These are phyloP conservation scores for Formicarius rufipectus DNA, from an alignment of 2,113 vertebrate species.

Conservation along the genomic window DNA sequence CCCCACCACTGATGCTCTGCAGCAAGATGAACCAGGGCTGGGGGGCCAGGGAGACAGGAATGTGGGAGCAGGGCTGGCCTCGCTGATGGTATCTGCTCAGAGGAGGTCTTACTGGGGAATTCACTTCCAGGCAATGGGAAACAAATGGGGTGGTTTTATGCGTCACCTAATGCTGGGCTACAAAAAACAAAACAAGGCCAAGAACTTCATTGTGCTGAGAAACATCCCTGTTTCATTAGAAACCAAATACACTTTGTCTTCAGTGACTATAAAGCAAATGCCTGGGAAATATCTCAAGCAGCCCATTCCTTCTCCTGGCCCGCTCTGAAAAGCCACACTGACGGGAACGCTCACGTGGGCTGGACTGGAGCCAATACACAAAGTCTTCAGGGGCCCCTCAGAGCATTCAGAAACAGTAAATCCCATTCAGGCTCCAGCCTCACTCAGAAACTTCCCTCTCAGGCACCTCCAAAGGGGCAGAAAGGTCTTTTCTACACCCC, in stretches of 20 bases:
- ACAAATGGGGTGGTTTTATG: conserved; percentile 17
- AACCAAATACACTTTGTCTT: conserved; percentile 26
- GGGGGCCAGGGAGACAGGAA: neutral
- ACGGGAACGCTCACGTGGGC: neutral
- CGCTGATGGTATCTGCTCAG: neutral
- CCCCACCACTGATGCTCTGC: neutral
- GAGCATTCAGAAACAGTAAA: neutral
- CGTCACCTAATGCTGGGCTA: neutral
- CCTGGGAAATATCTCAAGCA: conserved; percentile 44
- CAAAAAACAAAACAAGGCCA: conserved; percentile 33
- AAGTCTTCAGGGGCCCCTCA: neutral
- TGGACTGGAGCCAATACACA: neutral
- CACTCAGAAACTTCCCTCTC: neutral
- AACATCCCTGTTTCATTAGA: conserved; percentile 40
- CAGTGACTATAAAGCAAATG: conserved; percentile 23
- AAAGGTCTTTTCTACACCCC: neutral
- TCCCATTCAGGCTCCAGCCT: neutral
- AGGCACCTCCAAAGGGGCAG: neutral
- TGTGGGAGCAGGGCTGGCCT: neutral
- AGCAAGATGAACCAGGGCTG: neutral
- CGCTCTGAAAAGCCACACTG: neutral
- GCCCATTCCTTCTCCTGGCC: neutral
- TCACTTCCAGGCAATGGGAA: conserved; percentile 36
- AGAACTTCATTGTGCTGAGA: neutral
- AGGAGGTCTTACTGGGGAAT: conserved; percentile 26